A percentile compares a stretch with the other conserved stretches of the same genome.
These are phyloP conservation scores for Thalassarche chlororhynchos DNA, from an alignment of 2,113 vertebrate species.

Conservation along the genomic window DNA sequence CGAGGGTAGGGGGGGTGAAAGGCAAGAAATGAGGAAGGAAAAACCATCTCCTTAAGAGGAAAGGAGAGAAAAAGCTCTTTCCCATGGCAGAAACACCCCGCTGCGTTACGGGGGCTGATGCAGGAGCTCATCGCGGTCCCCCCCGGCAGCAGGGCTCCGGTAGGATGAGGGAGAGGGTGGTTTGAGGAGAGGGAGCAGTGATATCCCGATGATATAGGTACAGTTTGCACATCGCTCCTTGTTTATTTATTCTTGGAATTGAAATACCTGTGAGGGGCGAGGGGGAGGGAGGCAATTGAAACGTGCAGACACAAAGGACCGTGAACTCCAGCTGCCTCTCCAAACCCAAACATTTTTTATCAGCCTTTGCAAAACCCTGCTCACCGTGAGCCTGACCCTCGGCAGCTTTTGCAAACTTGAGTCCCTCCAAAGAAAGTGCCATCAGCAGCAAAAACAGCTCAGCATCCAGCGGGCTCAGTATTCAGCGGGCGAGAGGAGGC, in stretches of 20 bases:
- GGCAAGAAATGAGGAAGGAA: not conserved
- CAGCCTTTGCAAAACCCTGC: not conserved
- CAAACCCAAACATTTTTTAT: not conserved
- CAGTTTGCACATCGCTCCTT: not conserved
- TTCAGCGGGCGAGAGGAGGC: not conserved
- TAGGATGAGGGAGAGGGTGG: not conserved
- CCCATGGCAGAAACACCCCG: not conserved
- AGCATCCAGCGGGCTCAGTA: not conserved
- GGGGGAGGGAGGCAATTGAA: not conserved
- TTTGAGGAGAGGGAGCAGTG: not conserved
- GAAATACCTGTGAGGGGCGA: not conserved
- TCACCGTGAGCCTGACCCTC: not conserved
- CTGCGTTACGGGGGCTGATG: not conserved
- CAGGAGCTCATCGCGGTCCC: not conserved
- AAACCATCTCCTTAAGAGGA: not conserved
- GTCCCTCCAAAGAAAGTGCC: not conserved
- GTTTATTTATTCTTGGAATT: not conserved
- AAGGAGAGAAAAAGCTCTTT: not conserved
- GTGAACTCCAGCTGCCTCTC: not conserved
- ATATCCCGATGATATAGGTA: rapidly evolving
- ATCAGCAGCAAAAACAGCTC: not conserved
- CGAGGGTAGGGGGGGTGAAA: not conserved
- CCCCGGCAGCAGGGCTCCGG: not conserved
- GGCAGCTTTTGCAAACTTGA: not conserved
- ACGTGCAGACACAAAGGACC: not conserved